phyloP scores from a whole-genome alignment of 2,113 vertebrate species.

The Ailuropoda melanoleuca region DNA sequence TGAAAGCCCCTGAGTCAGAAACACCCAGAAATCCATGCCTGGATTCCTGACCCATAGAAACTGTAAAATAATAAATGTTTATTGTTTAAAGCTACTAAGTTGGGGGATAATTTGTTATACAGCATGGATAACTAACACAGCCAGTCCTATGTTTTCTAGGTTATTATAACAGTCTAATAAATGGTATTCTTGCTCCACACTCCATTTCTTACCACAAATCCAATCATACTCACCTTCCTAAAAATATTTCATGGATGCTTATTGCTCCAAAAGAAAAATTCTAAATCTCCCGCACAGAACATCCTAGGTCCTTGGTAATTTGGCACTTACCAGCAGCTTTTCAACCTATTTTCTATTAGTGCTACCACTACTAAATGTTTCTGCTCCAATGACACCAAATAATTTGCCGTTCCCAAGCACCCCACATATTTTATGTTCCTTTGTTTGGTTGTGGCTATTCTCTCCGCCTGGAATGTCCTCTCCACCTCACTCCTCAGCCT shows the following conservation, averaged over 20 bases:
- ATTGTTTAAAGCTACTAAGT: neutral
- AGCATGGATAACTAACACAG: neutral
- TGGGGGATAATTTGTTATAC: neutral
- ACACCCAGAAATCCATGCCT: neutral
- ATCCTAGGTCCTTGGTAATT: neutral
- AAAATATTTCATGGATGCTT: neutral
- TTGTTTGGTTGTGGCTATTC: neutral
- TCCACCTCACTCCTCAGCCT: neutral
- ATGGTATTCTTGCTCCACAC: neutral
- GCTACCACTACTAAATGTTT: neutral
- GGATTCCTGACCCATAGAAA: neutral
- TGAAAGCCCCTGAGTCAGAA: neutral
- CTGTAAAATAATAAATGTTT: neutral
- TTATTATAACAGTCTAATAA: neutral
- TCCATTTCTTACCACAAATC: neutral
- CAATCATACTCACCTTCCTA: neutral
- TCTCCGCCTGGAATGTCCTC: neutral
- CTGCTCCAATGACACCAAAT: neutral
- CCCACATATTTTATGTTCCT: neutral
- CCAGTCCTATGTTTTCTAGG: neutral
- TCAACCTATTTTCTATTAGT: neutral
- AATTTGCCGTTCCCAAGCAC: neutral
- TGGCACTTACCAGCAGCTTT: neutral
- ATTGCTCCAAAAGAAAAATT: constrained; percentile 33
- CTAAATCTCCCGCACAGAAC: neutral